A percentile compares a stretch with the other conserved stretches of the same genome.
These are phyloP conservation scores for Ectropis grisescens DNA, from an alignment of 1,140 invertebrate species.

Conservation along the genomic window DNA sequence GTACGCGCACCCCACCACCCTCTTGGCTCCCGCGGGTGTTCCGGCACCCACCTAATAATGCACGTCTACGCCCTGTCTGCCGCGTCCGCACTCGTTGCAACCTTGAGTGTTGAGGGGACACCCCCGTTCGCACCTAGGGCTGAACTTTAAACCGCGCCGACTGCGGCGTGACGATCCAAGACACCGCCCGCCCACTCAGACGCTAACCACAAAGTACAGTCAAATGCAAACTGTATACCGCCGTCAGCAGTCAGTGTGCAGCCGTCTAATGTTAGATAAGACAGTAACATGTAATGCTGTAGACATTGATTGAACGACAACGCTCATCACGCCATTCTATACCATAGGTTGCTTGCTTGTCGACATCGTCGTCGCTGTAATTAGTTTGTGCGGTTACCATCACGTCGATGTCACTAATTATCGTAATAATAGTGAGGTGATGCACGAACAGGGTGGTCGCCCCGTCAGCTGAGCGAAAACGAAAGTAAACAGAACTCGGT, in stretches of 20 bases:
- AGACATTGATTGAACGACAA: too few relatives aligned
- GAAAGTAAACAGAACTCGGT: conserved; percentile 73
- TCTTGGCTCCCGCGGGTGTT: conserved; percentile 52
- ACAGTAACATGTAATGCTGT: too few relatives aligned
- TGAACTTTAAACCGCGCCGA: conserved; percentile 13
- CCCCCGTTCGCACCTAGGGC: conserved; percentile 23
- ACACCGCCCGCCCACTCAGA: too few relatives aligned
- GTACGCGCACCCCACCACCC: conserved; percentile 56
- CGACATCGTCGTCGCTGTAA: conserved; percentile 19
- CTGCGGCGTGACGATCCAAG: conserved; percentile 5
- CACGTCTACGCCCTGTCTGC: conserved; percentile 68
- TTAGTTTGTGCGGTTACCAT: conserved; percentile 31
- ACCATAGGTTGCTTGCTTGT: too few relatives aligned
- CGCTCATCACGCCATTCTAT: too few relatives aligned
- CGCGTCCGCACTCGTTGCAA: conserved; percentile 61
- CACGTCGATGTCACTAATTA: conserved; percentile 61
- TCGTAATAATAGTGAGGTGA: conserved; percentile 63
- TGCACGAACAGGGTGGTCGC: conserved; percentile 45
- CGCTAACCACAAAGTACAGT: neutral
- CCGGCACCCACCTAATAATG: conserved; percentile 69
- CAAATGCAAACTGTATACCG: neutral
- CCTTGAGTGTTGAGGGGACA: conserved; percentile 49
- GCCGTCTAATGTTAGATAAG: too few relatives aligned
- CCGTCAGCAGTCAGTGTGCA: too few relatives aligned
- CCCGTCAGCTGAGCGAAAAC: conserved; percentile 71